Base-by-base conservation (phyloP, 2,113 vertebrate genomes). In the Coryphaenoides rupestris region DNA sequence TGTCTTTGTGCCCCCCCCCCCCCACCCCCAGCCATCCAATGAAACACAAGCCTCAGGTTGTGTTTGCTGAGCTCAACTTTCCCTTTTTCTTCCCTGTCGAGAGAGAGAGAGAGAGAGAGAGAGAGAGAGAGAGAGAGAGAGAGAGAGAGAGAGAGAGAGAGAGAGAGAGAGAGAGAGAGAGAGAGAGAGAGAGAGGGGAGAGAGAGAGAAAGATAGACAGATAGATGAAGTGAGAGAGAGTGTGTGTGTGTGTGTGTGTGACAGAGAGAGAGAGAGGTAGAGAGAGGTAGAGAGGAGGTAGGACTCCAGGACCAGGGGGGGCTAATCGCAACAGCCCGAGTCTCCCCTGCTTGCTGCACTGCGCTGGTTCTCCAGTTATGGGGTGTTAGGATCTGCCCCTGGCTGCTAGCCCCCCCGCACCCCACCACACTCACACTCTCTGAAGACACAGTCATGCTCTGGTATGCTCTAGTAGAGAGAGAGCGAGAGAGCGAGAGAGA, bases 361-460 rank as follows among this genome's bases (percentile, higher is more conserved):
- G 47, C 47, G 47, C 47, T 50, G 47, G 14, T 50, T 72, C 79
- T 86, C 77, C 75, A 80, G 78, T 79, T 73, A 68, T 73, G 74
- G 79, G 83, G 82, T 86, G 79, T 84, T 84, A 60, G 56, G 58
- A 69, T 71, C 68, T 67, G 68, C 79, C 53, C 75, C 63, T 63
- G 69, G 69, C 75, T 74, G 72, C 75, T 77, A 78, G 82, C 75
- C 73, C 82, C 56, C 64, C 63, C 62, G 49, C 72, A 70, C 49
- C 68, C 49, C 28, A 68, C 71, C 76, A 64, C 77, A 79, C 82
- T 78, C 74, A 78, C 80, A 70, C 74, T 77, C n/a, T n/a, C 68
- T 75, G 76, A 60, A 82, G 77, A 72, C 78, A 73, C 77, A 81
- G 83, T 80, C 74, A 78, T 76, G 70, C 78, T 81, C 33, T 40